Conservation (phyloP, 1,140 invertebrate species). For the Leptopilina clavipes region DNA sequence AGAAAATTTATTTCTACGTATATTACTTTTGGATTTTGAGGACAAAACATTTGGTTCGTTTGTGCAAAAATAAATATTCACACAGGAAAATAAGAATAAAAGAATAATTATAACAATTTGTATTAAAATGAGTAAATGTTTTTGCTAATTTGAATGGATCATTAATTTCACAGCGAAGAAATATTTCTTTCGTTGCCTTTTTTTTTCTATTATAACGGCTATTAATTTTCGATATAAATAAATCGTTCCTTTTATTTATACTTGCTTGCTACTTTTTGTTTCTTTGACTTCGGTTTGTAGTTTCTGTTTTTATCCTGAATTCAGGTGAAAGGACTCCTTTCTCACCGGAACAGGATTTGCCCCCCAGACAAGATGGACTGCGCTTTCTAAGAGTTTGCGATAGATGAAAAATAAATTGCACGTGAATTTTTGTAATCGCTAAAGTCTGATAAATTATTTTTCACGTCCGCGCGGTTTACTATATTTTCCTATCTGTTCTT, state of each 20-base stretch:
- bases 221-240: too few relatives aligned
- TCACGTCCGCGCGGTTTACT: neutral
- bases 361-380: neutral
- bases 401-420: slow-evolving; percentile 21
- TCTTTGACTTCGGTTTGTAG: neutral
- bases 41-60: too few relatives aligned
- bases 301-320: slow-evolving; percentile 40
- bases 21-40: too few relatives aligned
- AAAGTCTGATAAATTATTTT: neutral
- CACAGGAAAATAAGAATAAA: too few relatives aligned
- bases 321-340: slow-evolving; percentile 48
- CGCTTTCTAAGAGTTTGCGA: slow-evolving; percentile 9
- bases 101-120: neutral
- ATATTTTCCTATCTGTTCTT: neutral
- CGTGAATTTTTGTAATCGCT: neutral
- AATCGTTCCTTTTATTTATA: neutral
- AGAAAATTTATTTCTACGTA: too few relatives aligned
- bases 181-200: neutral
- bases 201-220: too few relatives aligned
- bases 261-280: neutral
- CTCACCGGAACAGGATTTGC: slow-evolving; percentile 36
- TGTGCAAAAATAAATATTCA: too few relatives aligned
- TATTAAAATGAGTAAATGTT: too few relatives aligned
- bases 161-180: neutral
- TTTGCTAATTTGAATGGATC: too few relatives aligned